Evolutionary conservation across 2,113 vertebrate genomes (phyloP).

Genomic region (Peucedramus taeniatus): DNA sequence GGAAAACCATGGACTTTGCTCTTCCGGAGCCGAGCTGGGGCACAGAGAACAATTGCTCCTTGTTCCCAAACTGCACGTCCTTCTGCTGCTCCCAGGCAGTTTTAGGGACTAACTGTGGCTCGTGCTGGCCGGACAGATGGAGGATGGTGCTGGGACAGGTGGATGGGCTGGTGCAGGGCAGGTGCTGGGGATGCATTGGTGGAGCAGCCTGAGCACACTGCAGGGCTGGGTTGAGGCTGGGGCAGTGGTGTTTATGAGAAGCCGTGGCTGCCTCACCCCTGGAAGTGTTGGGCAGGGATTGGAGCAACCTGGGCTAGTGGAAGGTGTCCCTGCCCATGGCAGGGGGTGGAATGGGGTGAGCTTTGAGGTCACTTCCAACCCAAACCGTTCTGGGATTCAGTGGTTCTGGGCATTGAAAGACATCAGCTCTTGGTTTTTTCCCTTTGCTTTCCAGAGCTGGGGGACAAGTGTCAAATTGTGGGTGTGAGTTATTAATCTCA

Average conservation of each 20-base stretch:
- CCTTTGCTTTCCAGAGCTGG: background rate
- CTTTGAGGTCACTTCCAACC: background rate
- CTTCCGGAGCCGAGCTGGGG: background rate
- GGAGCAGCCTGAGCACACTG: rapidly evolving
- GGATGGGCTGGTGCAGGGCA: background rate
- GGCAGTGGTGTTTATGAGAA: background rate
- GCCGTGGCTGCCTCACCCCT: background rate
- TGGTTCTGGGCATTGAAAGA: background rate
- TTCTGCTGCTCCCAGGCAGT: rapidly evolving
- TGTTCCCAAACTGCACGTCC: background rate
- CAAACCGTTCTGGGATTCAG: background rate
- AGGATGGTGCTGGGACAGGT: background rate
- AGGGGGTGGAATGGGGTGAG: background rate
- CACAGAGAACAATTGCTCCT: background rate
- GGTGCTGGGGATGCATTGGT: rapidly evolving
- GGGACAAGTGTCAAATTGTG: background rate
- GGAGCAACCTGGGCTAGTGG: background rate
- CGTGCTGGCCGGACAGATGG: background rate
- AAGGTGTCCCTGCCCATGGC: background rate
- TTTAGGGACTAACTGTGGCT: rapidly evolving
- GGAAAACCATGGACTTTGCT: conserved; percentile 2
- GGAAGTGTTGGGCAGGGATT: background rate
- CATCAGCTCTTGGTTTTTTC: background rate
- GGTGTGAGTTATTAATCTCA: background rate
- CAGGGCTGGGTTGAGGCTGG: background rate